Conservation (phyloP, 2,113 vertebrate genomes). For the Lethenteron reissneri region DNA sequence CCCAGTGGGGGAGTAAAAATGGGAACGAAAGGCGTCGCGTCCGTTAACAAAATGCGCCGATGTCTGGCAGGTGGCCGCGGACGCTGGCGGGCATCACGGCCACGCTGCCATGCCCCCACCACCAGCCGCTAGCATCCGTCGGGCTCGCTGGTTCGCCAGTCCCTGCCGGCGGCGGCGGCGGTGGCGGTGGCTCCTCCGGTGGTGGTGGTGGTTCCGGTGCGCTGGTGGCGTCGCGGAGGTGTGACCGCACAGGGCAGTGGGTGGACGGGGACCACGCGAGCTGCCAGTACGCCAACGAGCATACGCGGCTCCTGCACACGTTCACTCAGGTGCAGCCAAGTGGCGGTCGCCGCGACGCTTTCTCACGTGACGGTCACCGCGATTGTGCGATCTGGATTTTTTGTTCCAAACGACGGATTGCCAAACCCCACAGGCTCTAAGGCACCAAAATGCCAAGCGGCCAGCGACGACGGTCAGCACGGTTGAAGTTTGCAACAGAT, state of each 20-base stretch:
- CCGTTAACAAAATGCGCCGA: no score
- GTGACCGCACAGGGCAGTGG: conserved; percentile 60
- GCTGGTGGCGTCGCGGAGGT: conserved; percentile 50
- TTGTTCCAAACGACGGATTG: no score
- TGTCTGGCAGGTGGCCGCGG: conserved; percentile 52
- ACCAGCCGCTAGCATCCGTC: conserved; percentile 11
- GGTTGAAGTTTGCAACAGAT: no score
- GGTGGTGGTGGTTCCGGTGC: conserved; percentile 23
- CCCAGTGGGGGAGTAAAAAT: no score
- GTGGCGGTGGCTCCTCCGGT: conserved; percentile 41
- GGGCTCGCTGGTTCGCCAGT: no score
- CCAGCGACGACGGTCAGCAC: no score
- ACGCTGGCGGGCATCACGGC: conserved; percentile 74
- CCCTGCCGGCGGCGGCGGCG: conserved; percentile 38
- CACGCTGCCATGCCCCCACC: conserved; percentile 50
- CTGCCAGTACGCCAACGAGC: conserved; percentile 83
- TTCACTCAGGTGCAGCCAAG: conserved; percentile 61
- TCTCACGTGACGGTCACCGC: no score
- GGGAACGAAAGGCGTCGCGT: no score
- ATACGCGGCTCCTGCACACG: conserved; percentile 69
- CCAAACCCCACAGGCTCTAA: no score
- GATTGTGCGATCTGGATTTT: no score
- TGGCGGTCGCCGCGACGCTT: not conserved
- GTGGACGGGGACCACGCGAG: conserved; percentile 66
- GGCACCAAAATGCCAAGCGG: no score